phyloP scores from a whole-genome alignment of 2,888 invertebrate species.

The Pogonocherus hispidulus region DNA sequence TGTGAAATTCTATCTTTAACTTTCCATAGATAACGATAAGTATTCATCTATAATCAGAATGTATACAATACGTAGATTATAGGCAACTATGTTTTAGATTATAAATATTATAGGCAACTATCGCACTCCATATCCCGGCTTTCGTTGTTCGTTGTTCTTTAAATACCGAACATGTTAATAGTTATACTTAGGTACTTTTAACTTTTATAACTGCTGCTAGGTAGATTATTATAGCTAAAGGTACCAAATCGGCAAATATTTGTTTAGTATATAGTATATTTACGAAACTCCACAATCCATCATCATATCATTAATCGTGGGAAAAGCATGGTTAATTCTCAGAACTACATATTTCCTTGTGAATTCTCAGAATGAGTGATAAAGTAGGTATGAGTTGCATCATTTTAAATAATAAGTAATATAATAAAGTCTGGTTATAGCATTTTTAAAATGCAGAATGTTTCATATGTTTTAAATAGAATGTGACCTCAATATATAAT shows the following conservation, averaged over 20 bases:
- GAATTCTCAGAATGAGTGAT: not conserved
- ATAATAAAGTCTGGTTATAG: not conserved
- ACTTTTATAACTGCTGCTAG: too few relatives aligned
- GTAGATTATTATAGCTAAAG: too few relatives aligned
- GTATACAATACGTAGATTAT: too few relatives aligned
- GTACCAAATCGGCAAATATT: conserved; percentile 24
- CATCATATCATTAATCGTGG: conserved; percentile 4
- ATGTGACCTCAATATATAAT: not conserved
- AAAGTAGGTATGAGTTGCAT: conserved; percentile 6
- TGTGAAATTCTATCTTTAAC: conserved; percentile 31
- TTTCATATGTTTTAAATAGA: not conserved
- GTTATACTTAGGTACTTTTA: too few relatives aligned
- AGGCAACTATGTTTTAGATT: too few relatives aligned
- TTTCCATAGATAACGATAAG: conserved; percentile 23
- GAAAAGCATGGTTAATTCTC: conserved; percentile 20
- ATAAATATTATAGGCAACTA: too few relatives aligned
- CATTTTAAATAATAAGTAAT: not conserved
- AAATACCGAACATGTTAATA: too few relatives aligned
- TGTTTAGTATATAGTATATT: too few relatives aligned
- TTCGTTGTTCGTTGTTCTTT: too few relatives aligned
- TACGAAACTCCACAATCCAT: conserved; percentile 19
- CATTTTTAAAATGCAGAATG: not conserved
- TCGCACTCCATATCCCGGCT: too few relatives aligned
- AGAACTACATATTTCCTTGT: not conserved
- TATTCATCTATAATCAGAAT: conserved; percentile 19